Conservation (phyloP, 2,888 invertebrate species). For the Minunthozetes semirufus region DNA sequence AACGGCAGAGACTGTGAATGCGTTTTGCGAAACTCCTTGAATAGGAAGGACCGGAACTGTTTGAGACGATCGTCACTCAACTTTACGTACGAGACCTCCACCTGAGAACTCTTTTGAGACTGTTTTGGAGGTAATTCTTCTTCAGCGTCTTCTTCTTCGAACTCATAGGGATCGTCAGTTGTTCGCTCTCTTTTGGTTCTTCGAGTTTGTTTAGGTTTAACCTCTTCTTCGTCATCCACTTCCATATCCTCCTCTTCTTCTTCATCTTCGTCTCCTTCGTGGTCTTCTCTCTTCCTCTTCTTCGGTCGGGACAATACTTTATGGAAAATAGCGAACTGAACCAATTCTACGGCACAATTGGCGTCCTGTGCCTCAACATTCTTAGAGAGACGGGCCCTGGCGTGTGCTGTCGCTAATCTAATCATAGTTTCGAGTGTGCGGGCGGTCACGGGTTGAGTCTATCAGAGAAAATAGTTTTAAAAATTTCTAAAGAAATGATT, state of each 20-base stretch:
- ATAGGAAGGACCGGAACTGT: slow-evolving; percentile 65
- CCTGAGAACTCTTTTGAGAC: not conserved
- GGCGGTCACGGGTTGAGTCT: slow-evolving; percentile 96
- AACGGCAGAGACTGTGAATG: slow-evolving; percentile 68
- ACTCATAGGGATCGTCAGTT: slow-evolving; percentile 31
- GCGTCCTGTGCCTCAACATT: slow-evolving; percentile 79
- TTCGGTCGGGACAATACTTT: slow-evolving; percentile 77
- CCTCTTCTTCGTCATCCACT: slow-evolving; percentile 5
- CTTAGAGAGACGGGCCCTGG: slow-evolving; percentile 83
- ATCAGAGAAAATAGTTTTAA: too few species aligned
- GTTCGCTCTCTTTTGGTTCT: not conserved
- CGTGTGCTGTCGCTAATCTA: slow-evolving; percentile 92
- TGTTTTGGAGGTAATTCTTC: slow-evolving; percentile 37
- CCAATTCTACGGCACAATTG: slow-evolving; percentile 78
- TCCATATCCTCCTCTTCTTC: slow-evolving; percentile 44
- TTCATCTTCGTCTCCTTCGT: slow-evolving; percentile 52
- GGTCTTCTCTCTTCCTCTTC: slow-evolving; percentile 55
- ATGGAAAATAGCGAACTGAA: slow-evolving; percentile 93
- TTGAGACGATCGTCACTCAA: slow-evolving; percentile 51
- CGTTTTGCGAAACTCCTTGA: slow-evolving; percentile 67
- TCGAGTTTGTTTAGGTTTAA: slow-evolving; percentile 33
- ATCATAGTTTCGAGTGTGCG: slow-evolving; percentile 95
- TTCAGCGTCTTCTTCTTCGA: slow-evolving; percentile 44
- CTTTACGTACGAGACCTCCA: not conserved
- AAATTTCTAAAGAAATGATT: slow-evolving; percentile 39